Evolutionary conservation across 2,797 vertebrate genomes (phyloP).

Genomic region (Aulostomus chinensis): DNA sequence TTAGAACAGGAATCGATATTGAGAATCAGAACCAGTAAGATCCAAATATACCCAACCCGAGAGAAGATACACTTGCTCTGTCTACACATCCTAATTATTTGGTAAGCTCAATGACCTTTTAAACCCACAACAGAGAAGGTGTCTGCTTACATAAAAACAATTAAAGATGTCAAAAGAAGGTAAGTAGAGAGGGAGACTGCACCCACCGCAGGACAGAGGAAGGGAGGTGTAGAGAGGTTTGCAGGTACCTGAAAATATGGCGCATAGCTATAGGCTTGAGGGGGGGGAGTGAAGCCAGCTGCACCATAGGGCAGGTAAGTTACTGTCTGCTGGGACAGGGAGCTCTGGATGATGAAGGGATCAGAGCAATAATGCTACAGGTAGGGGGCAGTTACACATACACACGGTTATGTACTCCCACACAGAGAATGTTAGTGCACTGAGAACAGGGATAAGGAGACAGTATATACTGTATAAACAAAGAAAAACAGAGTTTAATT

Average conservation of each 20-base stretch:
- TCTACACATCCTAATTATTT: too few species aligned
- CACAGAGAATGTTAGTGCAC: constrained; percentile 16
- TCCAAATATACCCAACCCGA: too few species aligned
- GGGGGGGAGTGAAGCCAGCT: constrained; percentile 51
- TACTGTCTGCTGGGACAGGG: constrained; percentile 72
- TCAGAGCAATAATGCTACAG: constrained; percentile 76
- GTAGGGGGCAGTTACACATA: constrained; percentile 40
- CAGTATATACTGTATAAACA: not conserved
- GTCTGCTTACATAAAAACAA: not conserved
- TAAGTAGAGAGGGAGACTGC: constrained; percentile 36
- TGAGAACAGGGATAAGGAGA: constrained; percentile 1
- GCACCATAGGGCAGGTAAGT: constrained; percentile 61
- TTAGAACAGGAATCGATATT: too few species aligned
- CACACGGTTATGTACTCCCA: constrained; percentile 34
- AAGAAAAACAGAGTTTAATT: too few species aligned
- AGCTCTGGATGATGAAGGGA: constrained; percentile 73
- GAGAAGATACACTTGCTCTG: too few species aligned
- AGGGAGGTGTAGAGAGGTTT: constrained; percentile 1
- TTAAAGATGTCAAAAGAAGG: not conserved
- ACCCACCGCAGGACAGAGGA: constrained; percentile 29
- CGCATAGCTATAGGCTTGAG: constrained; percentile 53
- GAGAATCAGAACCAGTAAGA: too few species aligned
- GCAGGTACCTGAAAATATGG: constrained; percentile 70
- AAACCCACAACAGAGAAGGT: not conserved
- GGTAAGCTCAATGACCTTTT: too few species aligned